Percentiles rank a stretch among this genome's conserved stretches.
Conservation (phyloP, 2,797 vertebrate genomes). For the Thamnophis elegans region DNA sequence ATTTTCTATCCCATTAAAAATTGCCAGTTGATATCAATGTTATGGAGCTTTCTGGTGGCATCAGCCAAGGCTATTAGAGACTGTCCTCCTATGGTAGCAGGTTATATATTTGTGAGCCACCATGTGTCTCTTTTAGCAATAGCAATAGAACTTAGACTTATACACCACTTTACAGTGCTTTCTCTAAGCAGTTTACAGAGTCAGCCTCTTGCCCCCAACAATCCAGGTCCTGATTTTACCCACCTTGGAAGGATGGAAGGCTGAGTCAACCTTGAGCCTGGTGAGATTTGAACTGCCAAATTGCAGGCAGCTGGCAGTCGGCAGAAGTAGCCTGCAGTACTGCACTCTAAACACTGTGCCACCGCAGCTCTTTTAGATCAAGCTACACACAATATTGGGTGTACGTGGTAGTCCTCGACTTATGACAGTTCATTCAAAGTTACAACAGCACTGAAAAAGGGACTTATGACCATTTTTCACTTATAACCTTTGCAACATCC, state of each 20-base stretch:
- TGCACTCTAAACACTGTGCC: too few relatives aligned
- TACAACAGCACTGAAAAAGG: neutral
- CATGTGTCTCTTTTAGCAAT: neutral
- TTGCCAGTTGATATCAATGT: neutral
- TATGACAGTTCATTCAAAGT: neutral
- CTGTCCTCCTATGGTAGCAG: neutral
- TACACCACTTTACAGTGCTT: too few relatives aligned
- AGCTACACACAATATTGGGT: neutral
- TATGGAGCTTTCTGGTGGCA: neutral
- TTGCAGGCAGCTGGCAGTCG: too few relatives aligned
- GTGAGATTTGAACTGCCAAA: too few relatives aligned
- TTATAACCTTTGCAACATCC: neutral
- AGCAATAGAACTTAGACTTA: too few relatives aligned
- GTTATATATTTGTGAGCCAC: neutral
- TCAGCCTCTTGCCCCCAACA: too few relatives aligned
- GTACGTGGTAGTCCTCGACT: neutral
- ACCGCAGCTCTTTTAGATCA: neutral
- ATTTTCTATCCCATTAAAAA: neutral
- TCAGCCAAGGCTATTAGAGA: neutral
- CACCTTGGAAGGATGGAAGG: too few relatives aligned
- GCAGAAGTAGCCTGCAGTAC: too few relatives aligned
- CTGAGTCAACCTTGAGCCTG: too few relatives aligned
- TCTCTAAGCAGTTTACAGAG: too few relatives aligned
- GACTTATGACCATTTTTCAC: neutral
- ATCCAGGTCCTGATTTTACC: too few relatives aligned